Base-by-base conservation (phyloP, 2,113 vertebrate genomes). In the Alosa alosa region DNA sequence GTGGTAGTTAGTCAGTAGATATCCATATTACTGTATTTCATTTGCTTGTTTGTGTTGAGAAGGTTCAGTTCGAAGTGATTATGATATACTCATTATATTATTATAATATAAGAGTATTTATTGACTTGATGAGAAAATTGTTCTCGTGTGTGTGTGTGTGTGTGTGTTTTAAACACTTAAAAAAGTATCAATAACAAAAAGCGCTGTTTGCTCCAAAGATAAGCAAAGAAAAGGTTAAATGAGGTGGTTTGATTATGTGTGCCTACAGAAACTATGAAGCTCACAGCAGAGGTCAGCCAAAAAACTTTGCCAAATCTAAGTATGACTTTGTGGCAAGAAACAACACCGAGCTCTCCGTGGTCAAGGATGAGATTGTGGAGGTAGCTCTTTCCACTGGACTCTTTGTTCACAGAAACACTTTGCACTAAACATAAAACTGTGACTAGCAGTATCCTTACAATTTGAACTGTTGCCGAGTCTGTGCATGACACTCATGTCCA, bases 271-370 rank as follows among this genome's bases (percentile, higher is more conserved):
- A 92, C 88, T 96, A 95, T 4, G 96, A 97, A 6, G 89, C 89
- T 4, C 94, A 95, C 60, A 86, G 36, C 72, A 93, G 94, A 92
- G 83, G 91, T 81, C 95, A 95, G 52, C 82, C 90, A 57, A 97
- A 94, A 92, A 95, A 95, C 86, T 97, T 95, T 49, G 98, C 97
- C 95, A 97, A 97, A 94, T 98, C 96, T 52, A 98, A 96, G 88
- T 99, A 97, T 0, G 97, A 99, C 90, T 99, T 99, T 88, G 93
- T 96, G 93, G 98, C 96, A 49, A 96, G 98, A 81, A 99, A 99
- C 92, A 94, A 89, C 94, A 99, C 96, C 0, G 98, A 99, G 88
- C 96, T 99, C 83, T 98, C 98, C 0, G 96, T 99, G 41, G 68
- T 96, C 83, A 99, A 97, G 90, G 98, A 99, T 83, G 97, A 99